Evolutionary conservation across 1,140 invertebrate species (phyloP).

Genomic region (Leptonema lineaticorne): DNA sequence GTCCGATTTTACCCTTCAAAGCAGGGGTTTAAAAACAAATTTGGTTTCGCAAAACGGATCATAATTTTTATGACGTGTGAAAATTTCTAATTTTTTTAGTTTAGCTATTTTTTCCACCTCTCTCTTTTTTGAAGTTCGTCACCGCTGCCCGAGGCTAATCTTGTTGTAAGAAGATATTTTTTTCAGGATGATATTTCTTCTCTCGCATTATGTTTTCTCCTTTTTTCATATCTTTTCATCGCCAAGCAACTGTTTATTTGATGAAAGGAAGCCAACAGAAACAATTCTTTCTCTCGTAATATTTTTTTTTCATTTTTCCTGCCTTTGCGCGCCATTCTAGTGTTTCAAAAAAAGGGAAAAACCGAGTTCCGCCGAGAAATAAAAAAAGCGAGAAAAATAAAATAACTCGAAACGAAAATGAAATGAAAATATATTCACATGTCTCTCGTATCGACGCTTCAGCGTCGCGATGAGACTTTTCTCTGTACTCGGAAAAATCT

Average conservation of each 20-base stretch:
- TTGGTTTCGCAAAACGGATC: no score
- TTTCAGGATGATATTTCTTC: neutral
- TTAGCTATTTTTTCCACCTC: no score
- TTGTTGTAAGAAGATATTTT: no score
- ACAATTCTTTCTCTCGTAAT: conserved; percentile 16
- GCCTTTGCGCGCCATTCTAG: neutral
- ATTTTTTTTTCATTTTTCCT: conserved; percentile 14
- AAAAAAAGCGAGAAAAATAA: neutral
- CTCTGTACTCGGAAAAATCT: neutral
- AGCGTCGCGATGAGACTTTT: neutral
- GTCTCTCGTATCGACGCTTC: conserved; percentile 3
- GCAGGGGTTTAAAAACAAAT: no score
- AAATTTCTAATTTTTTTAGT: no score
- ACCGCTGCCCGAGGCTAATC: neutral
- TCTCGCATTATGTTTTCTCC: neutral
- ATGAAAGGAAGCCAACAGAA: conserved; percentile 26
- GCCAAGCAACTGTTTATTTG: conserved; percentile 26
- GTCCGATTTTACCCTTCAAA: no score
- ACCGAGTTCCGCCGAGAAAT: neutral
- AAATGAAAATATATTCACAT: conserved; percentile 13
- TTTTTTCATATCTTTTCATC: conserved; percentile 7
- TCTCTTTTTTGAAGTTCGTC: neutral
- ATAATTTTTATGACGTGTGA: no score
- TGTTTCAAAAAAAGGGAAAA: conserved; percentile 16
- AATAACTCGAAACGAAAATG: conserved; percentile 2